Percentiles rank a stretch among this genome's conserved stretches.
phyloP scores from a whole-genome alignment of 2,113 vertebrate genomes.

The Hystrix cristata region DNA sequence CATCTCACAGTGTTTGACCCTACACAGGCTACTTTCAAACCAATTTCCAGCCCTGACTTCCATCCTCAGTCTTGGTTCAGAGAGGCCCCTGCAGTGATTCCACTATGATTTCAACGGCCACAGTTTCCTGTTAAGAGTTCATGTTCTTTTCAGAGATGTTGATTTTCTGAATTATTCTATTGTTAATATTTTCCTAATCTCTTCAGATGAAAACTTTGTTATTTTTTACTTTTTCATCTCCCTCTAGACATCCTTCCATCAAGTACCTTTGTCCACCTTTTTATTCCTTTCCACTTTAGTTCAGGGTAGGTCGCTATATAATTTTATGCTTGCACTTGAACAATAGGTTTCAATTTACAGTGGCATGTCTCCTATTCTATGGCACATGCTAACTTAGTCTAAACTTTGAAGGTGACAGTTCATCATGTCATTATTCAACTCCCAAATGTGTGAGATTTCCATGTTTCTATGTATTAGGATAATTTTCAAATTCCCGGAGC shows the following conservation, averaged over 20 bases:
- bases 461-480: not conserved
- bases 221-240: not conserved
- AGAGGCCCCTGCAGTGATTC: too few species aligned
- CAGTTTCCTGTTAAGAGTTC: fast-evolving
- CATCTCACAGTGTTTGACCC: fast-evolving
- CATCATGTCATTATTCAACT: not conserved
- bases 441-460: not conserved
- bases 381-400: fast-evolving
- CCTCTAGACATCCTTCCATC: not conserved
- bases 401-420: too few species aligned
- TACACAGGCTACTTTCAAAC: fast-evolving
- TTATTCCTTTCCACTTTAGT: not conserved
- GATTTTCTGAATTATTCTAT: not conserved
- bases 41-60: not conserved
- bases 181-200: not conserved
- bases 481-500: not conserved
- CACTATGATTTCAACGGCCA: not conserved
- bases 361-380: fast-evolving
- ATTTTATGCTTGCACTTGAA: not conserved
- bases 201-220: not conserved
- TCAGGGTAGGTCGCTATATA: not conserved
- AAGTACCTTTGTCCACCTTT: fast-evolving
- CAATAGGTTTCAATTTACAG: not conserved
- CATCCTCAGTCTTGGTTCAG: not conserved
- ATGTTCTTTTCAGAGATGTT: fast-evolving